Conservation (phyloP, 2,113 vertebrate species). For the Phaethon lepturus region DNA sequence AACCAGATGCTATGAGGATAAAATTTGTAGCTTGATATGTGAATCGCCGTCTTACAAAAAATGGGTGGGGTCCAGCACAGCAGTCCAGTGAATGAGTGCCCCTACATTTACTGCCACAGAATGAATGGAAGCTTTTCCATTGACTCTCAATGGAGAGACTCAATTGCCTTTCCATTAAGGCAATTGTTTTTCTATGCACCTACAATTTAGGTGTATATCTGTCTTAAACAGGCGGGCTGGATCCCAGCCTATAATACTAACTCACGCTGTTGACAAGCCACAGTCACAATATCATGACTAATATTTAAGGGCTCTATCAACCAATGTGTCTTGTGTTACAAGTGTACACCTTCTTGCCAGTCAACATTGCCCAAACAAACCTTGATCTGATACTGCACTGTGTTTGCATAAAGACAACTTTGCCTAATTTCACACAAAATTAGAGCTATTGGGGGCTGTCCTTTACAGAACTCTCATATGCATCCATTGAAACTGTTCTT, state of each 20-base stretch:
- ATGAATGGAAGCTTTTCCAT: not conserved
- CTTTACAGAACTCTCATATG: not conserved
- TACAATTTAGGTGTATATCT: not conserved
- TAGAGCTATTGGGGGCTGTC: not conserved
- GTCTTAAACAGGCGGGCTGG: not conserved
- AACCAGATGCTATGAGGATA: not conserved
- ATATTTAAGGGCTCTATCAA: not conserved
- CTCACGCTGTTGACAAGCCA: not conserved
- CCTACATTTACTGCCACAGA: not conserved
- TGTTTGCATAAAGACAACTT: not conserved
- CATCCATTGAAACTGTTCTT: not conserved
- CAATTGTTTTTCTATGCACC: not conserved
- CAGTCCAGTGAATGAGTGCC: not conserved
- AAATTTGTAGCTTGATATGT: not conserved
- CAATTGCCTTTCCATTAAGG: not conserved
- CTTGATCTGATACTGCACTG: not conserved
- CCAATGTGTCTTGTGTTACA: not conserved
- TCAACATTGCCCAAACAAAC: not conserved
- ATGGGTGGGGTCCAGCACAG: not conserved
- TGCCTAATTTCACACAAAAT: not conserved
- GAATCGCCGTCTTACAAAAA: accelerated
- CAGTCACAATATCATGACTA: not conserved
- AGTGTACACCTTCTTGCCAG: not conserved
- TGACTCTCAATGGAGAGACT: not conserved
- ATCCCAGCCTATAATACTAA: not conserved